Evolutionary conservation across 2,888 invertebrate species (phyloP).

Genomic region (Scelioninae gen. 1): DNA sequence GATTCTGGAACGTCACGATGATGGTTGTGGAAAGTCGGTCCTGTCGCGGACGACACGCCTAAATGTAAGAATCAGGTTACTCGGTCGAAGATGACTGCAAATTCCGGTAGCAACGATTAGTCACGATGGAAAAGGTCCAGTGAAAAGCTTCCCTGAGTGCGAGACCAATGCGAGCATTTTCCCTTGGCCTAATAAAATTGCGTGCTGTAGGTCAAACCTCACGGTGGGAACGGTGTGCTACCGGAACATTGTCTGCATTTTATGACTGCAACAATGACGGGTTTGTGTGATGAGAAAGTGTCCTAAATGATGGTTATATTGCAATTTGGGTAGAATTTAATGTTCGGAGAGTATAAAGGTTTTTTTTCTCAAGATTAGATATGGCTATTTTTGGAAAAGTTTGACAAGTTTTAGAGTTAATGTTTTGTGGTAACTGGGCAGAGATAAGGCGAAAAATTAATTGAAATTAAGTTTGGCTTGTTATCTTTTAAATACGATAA

Average conservation of each 20-base stretch:
- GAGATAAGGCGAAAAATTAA: not conserved
- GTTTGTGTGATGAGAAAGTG: conserved; percentile 43
- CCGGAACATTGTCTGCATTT: conserved; percentile 49
- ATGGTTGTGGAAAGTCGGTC: conserved; percentile 69
- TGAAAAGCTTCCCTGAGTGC: conserved; percentile 27
- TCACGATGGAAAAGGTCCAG: conserved; percentile 73
- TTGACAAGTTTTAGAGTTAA: not conserved
- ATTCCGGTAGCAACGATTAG: conserved; percentile 80
- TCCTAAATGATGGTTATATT: conserved; percentile 47
- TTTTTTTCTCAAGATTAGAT: too few species aligned
- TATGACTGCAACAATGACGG: conserved; percentile 45
- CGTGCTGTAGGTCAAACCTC: conserved; percentile 56
- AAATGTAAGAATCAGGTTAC: conserved; percentile 81
- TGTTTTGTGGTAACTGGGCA: not conserved
- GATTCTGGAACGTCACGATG: conserved; percentile 71
- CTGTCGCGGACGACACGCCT: conserved; percentile 50
- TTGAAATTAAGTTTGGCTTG: not conserved
- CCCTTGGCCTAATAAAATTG: conserved; percentile 65
- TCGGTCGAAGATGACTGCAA: conserved; percentile 79
- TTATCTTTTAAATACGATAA: not conserved
- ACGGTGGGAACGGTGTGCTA: conserved; percentile 54
- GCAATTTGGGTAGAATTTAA: conserved; percentile 43
- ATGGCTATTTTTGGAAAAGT: too few species aligned
- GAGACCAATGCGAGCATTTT: conserved; percentile 31
- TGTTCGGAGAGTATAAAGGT: not conserved